phyloP scores from a whole-genome alignment of 2,888 invertebrate species.

The Hedya salicella region DNA sequence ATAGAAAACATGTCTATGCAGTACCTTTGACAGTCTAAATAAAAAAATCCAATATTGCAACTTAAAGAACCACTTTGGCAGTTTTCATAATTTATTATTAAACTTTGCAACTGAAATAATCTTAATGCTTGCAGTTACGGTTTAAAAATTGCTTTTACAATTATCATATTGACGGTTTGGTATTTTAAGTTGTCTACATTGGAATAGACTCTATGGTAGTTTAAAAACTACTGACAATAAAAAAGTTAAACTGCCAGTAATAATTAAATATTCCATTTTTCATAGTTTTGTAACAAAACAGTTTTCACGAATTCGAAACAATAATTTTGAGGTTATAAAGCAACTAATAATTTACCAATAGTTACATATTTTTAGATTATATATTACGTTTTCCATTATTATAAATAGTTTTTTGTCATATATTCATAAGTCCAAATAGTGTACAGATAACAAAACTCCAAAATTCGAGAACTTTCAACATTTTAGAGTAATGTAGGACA shows the following conservation, averaged over 20 bases:
- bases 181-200: conserved; percentile 11
- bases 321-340: conserved; percentile 33
- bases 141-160: not conserved
- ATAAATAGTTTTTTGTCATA: conserved; percentile 38
- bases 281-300: too few relatives aligned
- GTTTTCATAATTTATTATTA: too few relatives aligned
- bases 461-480: conserved; percentile 3
- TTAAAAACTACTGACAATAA: conserved; percentile 10
- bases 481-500: conserved; percentile 27
- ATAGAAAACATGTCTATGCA: not conserved
- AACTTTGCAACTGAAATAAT: too few relatives aligned
- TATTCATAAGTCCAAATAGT: conserved; percentile 31
- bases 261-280: not conserved
- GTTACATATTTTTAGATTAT: conserved; percentile 41
- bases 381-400: conserved; percentile 40
- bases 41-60: conserved; percentile 15
- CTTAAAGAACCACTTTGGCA: not conserved
- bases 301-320: conserved; percentile 6
- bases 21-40: conserved; percentile 5
- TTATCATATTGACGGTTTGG: conserved; percentile 7
- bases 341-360: conserved; percentile 37
- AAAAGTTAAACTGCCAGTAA: conserved; percentile 7
- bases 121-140: too few relatives aligned
- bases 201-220: conserved; percentile 2
- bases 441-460: conserved; percentile 26